Evolutionary conservation across 2,888 invertebrate genomes (phyloP), one percentile per base, ranked within the genome.

Genomic region (Falcaria lacertinaria): DNA sequence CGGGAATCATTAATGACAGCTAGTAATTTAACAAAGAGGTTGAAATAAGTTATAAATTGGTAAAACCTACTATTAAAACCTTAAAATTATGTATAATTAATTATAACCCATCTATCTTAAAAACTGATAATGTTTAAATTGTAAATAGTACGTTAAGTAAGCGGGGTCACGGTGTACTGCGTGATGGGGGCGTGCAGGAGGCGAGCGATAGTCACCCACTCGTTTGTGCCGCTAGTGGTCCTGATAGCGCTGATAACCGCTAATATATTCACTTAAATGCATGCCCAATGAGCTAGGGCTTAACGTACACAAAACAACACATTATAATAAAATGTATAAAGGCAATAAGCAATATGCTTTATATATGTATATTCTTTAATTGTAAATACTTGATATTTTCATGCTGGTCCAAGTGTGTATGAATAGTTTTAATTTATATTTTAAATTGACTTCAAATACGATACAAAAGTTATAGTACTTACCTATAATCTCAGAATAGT

Each of bases 231-330:
- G 68, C 71, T 59, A 66, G 54, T 36, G 55, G 68, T 64, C 65
- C 73, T 63, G 80, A 84, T 85, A 84, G 60, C 52, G 65, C 54
- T 74, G 88, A 87, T 88, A 88, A 80, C 69, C 55, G 39, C 55
- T 84, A 86, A 88, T 85, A 76, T 83, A 85, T 87, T 85, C 86
- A 73, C 67, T 73, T 55, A 68, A 79, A 79, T 83, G 82, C 75
- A 80, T 79, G 74, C 75, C 63, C 71, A 71, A 81, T 80, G 80
- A 74, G 72, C 42, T 71, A 69, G 78, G 61, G 71, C 44, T 50
- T 50, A 53, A 46, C 71, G 66, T 57, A 57, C 62, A 79, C 46
- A 11, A 11, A 7, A 28, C 28, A 11, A 4, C 28, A 3, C 11
- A 2, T 25, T 7, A 7, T 25, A 7, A 25, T 25, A 25, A 7